Evolutionary conservation across 2,113 vertebrate genomes (phyloP), one percentile per base, ranked within the genome.

Genomic region (Apteryx mantelli): DNA sequence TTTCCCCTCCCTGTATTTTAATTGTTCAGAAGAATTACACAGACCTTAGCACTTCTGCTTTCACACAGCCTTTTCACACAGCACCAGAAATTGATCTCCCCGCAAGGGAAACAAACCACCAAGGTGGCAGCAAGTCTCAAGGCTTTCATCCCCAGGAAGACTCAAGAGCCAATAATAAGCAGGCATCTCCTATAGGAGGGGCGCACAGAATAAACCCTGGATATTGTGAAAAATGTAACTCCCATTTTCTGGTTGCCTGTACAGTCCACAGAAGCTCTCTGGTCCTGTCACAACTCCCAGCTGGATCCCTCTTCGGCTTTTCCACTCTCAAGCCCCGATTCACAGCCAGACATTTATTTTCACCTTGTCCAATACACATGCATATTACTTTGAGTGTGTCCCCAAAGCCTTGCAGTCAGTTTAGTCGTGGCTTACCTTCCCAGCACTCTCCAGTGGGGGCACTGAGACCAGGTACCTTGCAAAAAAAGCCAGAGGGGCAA

Each of bases 401-500:
- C 79, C 50, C 16, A 17, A 8, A 40, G 19, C 26, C 60, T 52
- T 5, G 20, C 44, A 24, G 22, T 16, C 60, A 48, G 36, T 19
- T 34, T 0, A 9, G 18, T 25, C 44, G 4, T 1, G 5, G 56
- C 96, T 98, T 73, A 99, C 99, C 99, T 97, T 98, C 96, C 77
- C 97, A 96, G 95, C 99, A 99, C 85, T 98, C 97, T 79, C 98
- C 98, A 25, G 98, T 98, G 2, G 99, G 99, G 40, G 96, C 89
- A 52, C 55, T 98, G 46, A 99, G 98, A 32, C 99, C 99, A 6
- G 97, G 86, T 1, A 64, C 93, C 79, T 95, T 90, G 7, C 99
- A 99, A 82, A 98, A 99, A 96, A 98, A 98, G 42, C 99, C 99
- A 10, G 95, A 97, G 18, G 97, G 98, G 86, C 99, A 99, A 24